Base-by-base conservation (phyloP, 53 echinoderm and acorn worm genomes). In the Mesocentrotus franciscanus region DNA sequence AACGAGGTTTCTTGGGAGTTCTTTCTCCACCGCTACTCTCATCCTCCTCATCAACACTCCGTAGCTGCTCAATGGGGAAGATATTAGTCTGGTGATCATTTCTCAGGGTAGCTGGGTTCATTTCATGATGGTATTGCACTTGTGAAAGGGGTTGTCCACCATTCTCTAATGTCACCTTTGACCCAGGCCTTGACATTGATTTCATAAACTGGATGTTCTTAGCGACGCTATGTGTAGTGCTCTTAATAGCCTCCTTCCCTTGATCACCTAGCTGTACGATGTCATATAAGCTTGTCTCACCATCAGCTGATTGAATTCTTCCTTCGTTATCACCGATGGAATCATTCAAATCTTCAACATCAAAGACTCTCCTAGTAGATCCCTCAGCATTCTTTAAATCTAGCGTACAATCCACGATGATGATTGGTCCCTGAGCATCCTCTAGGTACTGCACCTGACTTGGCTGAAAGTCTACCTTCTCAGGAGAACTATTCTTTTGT, bases 11-110 rank as follows among this genome's bases (percentile, higher is more conserved):
- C 85, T 94, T 79, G 2, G 94, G 94, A 17, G 81, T 94, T 61
- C 81, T 27, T 36, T 93, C 78, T 29, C 16, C 94, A 10, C 58
- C 3, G 60, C 92, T 92, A 9, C 70, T 71, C 9, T 83, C 39
- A 1, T 10, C 32, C 58, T 30, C 93, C 2, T 35, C 94, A n/a
- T 84, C 60, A 61, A 94, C 30, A 24, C 60, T 10, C 94, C 84
- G 85, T 0, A 94, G 60, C 94, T 94, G 94, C 61, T 94, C 94
- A 66, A 94, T 94, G 17, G 94, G 94, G 26, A 94, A 94, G 36
- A 81, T 22, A 81, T 18, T 18, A 66, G 60, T 70, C 92, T 62
- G 61, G 68, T 62, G 92, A 39, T 92, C 90, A 36, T 14, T 59
- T 58, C 90, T 90, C 30, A 57, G 20, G 10, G 49, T n/a, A 59